phyloP scores from a whole-genome alignment of 2,797 vertebrate genomes.

The Forpus xanthops region DNA sequence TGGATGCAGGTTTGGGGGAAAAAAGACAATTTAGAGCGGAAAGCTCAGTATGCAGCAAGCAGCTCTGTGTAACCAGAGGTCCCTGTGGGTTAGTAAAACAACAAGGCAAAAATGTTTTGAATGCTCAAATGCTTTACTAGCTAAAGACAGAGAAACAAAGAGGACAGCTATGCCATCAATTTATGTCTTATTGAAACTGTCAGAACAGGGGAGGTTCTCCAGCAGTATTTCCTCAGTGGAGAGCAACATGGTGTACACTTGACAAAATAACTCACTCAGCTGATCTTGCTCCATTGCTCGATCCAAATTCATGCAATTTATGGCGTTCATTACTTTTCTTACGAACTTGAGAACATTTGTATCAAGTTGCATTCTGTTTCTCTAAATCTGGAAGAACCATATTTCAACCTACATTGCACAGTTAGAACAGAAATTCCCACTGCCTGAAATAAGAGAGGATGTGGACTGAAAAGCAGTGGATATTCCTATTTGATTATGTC shows the following conservation, averaged over 20 bases:
- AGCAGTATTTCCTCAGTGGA: background rate
- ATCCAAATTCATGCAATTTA: constrained; percentile 23
- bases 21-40: background rate
- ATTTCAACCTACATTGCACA: background rate
- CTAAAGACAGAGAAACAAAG: constrained; percentile 26
- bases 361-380: constrained; percentile 1
- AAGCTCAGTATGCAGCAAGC: background rate
- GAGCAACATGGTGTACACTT: background rate
- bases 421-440: background rate
- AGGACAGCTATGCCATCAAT: background rate
- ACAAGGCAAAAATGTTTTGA: background rate
- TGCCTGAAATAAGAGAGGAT: background rate
- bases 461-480: background rate
- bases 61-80: background rate
- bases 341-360: constrained; percentile 38
- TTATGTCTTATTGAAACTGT: background rate
- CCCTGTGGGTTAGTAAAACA: background rate
- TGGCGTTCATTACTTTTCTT: background rate
- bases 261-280: background rate
- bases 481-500: background rate
- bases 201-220: background rate
- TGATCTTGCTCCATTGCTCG: background rate
- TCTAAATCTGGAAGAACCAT: background rate
- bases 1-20: background rate
- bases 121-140: constrained; percentile 6